A percentile compares a stretch with the other conserved stretches of the same genome.
These are phyloP conservation scores for Scytalopus superciliaris DNA, from an alignment of 2,113 vertebrate species.

Conservation along the genomic window DNA sequence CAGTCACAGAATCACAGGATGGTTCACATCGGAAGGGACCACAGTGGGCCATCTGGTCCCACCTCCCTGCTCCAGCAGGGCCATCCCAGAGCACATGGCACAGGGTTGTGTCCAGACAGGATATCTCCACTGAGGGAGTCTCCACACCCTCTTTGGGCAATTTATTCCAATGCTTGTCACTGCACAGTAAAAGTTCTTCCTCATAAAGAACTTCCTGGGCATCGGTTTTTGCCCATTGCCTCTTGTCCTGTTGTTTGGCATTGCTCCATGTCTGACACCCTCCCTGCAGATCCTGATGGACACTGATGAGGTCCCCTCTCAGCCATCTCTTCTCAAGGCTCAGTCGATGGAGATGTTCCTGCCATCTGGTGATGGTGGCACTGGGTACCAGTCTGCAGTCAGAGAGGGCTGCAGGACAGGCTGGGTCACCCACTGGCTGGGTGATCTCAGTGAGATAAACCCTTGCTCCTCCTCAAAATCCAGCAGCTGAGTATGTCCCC, in stretches of 20 bases:
- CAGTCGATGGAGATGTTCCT: not conserved
- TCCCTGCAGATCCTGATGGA: not conserved
- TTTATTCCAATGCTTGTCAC: not conserved
- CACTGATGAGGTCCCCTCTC: not conserved
- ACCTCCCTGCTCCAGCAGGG: not conserved
- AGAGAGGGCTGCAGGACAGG: not conserved
- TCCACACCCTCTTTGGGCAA: not conserved
- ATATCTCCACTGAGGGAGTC: not conserved
- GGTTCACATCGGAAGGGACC: not conserved
- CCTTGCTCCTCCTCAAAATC: not conserved
- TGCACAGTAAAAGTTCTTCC: not conserved
- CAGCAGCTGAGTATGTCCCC: not conserved
- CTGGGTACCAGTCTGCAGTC: not conserved
- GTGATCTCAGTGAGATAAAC: not conserved
- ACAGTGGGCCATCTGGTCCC: not conserved
- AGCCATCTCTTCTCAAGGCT: not conserved
- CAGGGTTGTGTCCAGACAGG: not conserved
- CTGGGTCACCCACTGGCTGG: not conserved
- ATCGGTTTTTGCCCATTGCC: not conserved
- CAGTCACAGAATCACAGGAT: not conserved
- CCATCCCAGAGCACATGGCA: not conserved
- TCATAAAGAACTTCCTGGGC: not conserved
- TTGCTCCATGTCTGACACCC: not conserved
- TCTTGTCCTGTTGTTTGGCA: not conserved
- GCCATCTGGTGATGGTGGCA: not conserved